These are phyloP conservation scores for Epirrhoe tristata DNA, from an alignment of 2,888 invertebrate species.

Conservation along the genomic window DNA sequence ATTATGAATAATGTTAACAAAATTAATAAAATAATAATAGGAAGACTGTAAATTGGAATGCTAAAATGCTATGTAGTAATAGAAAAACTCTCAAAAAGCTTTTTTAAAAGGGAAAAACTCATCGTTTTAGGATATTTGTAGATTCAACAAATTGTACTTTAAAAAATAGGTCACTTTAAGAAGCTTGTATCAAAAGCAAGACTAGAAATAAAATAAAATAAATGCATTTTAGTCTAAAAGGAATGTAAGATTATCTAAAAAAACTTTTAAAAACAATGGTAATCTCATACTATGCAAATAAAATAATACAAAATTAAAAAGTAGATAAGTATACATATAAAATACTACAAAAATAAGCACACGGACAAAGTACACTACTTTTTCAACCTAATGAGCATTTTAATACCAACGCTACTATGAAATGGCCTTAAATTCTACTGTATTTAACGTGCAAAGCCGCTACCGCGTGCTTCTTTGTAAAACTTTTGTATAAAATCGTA, in stretches of 20 bases:
- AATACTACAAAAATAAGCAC: background rate
- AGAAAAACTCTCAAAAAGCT: background rate
- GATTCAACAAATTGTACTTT: background rate
- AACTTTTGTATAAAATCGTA: slow-evolving; percentile 39
- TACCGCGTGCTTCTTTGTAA: slow-evolving; percentile 9
- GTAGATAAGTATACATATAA: background rate
- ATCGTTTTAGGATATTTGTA: background rate
- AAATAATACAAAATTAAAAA: background rate
- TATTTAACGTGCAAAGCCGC: slow-evolving; percentile 6
- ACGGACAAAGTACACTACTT: background rate
- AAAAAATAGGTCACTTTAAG: background rate
- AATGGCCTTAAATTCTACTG: background rate
- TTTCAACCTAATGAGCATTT: background rate
- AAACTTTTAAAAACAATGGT: slow-evolving; percentile 9
- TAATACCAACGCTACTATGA: background rate
- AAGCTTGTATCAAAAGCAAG: slow-evolving; percentile 7
- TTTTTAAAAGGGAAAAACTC: background rate
- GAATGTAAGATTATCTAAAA: slow-evolving; percentile 37
- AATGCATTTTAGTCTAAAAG: slow-evolving; percentile 39
- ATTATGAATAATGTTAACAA: background rate
- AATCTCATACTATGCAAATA: slow-evolving; percentile 4
- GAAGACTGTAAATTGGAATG: slow-evolving; percentile 11
- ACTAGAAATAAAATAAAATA: slow-evolving; percentile 34
- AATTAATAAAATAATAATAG: slow-evolving; percentile 6
- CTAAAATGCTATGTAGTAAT: background rate